Evolutionary conservation across 2,888 invertebrate genomes (phyloP), one percentile per base, ranked within the genome.

Genomic region (Proisotoma minuta): DNA sequence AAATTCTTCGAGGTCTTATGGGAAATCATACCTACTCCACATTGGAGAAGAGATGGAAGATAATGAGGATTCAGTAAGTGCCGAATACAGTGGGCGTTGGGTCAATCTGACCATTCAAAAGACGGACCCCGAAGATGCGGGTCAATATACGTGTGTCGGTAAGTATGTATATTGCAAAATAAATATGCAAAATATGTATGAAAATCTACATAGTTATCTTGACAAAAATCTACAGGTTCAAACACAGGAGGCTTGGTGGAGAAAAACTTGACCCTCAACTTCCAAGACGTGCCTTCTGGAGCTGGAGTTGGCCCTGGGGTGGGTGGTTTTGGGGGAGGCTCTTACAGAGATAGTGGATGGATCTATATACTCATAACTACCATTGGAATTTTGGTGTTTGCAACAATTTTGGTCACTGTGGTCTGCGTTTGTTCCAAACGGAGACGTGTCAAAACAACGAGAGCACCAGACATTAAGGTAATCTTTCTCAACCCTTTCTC

Each of bases 71-170:
- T 22, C 24, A 8, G 28, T 28, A 15, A 28, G n/a, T 10, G 28
- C 12, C 5, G 52, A 52, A 15, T 29, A 28, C 29, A 3, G 28
- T 5, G 74, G 83, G 76, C 81, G 83, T 76, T 91, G 91, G 89
- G 85, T 85, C 73, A 91, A 90, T 76, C 81, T 93, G 66, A 91
- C 89, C 61, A 85, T 93, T 66, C 85, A 83, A 73, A 89, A 91
- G 77, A 87, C 90, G 70, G 88, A 87, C 71, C 88, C 87, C 75
- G 82, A 85, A 52, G 88, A 91, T 76, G 87, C 89, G 1, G 92
- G 92, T 2, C 87, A 89, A 72, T 93, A 92, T 80, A 85, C 87
- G 59, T 94, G 94, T 78, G 82, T 83, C 73, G 89, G 88, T 1
- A 84, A 82, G 74, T n/a, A n/a, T n/a, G n/a, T n/a, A n/a, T n/a